A percentile compares a stretch with the other conserved stretches of the same genome.
These are phyloP conservation scores for Drosophila peninsularis DNA, from an alignment of 2,888 invertebrate species.

Conservation along the genomic window DNA sequence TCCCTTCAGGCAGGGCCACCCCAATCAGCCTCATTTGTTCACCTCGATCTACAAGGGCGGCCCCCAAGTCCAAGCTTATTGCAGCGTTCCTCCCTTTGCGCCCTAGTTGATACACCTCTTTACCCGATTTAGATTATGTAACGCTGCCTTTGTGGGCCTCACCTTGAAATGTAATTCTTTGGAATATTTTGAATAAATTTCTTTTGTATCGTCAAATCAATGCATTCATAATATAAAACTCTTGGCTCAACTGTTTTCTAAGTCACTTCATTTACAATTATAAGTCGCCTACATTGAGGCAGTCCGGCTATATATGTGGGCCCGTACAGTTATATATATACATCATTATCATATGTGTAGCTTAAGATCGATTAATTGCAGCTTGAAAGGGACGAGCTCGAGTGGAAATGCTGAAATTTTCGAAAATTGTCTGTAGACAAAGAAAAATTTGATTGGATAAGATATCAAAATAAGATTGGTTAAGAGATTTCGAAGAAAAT, in stretches of 20 bases:
- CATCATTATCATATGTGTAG: no score
- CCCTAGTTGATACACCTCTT: background rate
- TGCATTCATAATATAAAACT: background rate
- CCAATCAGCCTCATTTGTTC: background rate
- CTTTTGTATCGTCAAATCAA: background rate
- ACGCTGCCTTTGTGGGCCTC: background rate
- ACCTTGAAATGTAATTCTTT: no score
- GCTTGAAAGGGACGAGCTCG: no score
- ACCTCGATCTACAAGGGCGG: background rate
- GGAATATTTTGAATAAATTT: background rate
- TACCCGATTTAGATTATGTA: background rate
- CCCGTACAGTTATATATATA: no score
- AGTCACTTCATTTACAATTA: background rate
- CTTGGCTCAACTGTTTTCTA: background rate
- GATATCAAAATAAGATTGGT: no score
- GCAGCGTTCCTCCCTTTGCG: background rate
- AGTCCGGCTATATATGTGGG: background rate
- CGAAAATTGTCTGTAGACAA: no score
- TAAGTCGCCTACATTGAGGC: background rate
- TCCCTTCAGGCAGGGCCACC: background rate
- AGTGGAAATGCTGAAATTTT: no score
- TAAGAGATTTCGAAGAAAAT: no score
- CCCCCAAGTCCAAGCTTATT: background rate
- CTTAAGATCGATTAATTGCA: no score
- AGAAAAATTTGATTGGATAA: no score